Conservation (phyloP, 2,888 invertebrate genomes). For the Morpho deidamia region DNA sequence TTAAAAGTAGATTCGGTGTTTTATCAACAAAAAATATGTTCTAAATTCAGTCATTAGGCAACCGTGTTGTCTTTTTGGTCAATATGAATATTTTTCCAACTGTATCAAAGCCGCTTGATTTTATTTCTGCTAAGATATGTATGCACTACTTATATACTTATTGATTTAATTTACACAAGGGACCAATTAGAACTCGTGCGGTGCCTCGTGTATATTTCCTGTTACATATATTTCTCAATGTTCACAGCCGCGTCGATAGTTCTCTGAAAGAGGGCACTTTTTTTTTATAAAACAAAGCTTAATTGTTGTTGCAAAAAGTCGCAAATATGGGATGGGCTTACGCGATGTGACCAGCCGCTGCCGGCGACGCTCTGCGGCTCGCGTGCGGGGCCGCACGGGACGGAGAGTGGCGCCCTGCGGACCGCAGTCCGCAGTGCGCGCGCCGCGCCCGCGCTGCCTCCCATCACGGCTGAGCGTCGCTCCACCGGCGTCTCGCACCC, state of each 20-base stretch:
- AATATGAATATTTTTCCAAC: too few species aligned
- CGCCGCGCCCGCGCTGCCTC: conserved; percentile 66
- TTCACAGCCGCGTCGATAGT: conserved; percentile 74
- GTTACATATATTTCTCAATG: conserved; percentile 64
- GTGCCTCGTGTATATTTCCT: conserved; percentile 30
- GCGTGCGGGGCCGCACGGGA: conserved; percentile 69
- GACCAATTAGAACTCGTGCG: conserved; percentile 11
- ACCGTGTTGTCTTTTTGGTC: too few species aligned
- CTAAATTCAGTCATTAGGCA: too few species aligned
- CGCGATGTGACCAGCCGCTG: conserved; percentile 85
- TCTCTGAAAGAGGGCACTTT: conserved; percentile 49
- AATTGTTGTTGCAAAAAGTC: conserved; percentile 75
- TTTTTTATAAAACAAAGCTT: conserved; percentile 64
- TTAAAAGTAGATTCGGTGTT: too few species aligned
- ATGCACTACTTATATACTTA: background rate
- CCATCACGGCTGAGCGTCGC: conserved; percentile 61
- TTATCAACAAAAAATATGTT: too few species aligned
- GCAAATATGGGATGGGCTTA: conserved; percentile 83
- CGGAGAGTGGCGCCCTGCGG: conserved; percentile 56
- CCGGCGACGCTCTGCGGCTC: conserved; percentile 57
- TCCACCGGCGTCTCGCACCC: conserved; percentile 52
- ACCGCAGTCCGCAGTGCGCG: conserved; percentile 38
- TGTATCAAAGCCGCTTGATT: background rate
- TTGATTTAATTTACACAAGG: conserved; percentile 6
- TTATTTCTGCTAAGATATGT: background rate